Evolutionary conservation across 1,140 invertebrate species (phyloP), one percentile per base, ranked within the genome.

Genomic region (Sitobion miscanthi): DNA sequence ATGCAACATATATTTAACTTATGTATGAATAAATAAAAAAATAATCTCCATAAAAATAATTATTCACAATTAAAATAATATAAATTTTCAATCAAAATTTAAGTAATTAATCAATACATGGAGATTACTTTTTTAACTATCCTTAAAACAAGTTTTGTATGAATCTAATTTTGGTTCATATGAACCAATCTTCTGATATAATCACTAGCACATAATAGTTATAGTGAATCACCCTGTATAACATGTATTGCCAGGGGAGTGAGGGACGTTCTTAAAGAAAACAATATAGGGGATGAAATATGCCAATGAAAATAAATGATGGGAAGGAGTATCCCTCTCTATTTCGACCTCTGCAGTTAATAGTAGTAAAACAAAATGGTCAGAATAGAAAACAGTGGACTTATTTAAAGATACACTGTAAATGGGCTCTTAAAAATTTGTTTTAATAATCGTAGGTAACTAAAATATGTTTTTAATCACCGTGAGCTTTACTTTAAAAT

Each of bases 261-360:
- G 85, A 25, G 25, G 25, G 42, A 23, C 4, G 85, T 86, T 49
- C 9, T 86, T 86, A 47, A 86, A 86, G 85, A 47, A 86, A 86
- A 86, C 45, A 86, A 86, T 49, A 45, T 47, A 86, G 85, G 85
- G 85, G 85, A 86, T 86, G 38, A 47, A 86, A 86, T 86, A 86
- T 86, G 38, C 85, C 85, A 86, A 86, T 86, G 85, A 86, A 86
- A 86, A 86, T 86, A 86, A 86, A 86, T 86, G 45, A 47, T 45
- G 23, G 42, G 83, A 86, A 30, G 20, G 38, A 86, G 42, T 86
- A 47, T n/a, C 38, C 45, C 42, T 57, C 23, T 45, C 42, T 45
- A 86, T 25, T 30, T 86, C 25, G 25, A 86, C 23, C 85, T 3
- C 8, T 49, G 14, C 30, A 77, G 30, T 47, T 86, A 86, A 47